Base-by-base conservation (phyloP, 2,797 vertebrate genomes). In the Taenioides sp. region DNA sequence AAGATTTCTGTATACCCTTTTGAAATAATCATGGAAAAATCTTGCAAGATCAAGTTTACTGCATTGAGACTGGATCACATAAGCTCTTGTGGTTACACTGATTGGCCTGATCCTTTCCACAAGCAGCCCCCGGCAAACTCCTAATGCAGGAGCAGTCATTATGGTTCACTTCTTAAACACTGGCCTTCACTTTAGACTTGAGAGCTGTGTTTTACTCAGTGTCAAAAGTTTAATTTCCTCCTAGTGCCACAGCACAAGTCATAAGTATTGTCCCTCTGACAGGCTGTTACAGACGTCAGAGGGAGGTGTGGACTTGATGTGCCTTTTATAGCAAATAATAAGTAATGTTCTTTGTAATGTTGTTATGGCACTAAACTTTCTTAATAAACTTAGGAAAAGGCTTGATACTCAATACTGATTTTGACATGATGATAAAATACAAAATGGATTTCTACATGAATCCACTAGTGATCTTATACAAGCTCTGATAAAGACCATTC, bases 141-240 rank as follows among this genome's bases (percentile, higher is more conserved):
- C 37, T n/a, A 23, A 67, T 63, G 67, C 77, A 47, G 80, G 73
- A 59, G 63, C 11, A 63, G 74, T 74, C 72, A 72, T 2, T 54
- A 71, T 34, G 64, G 65, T 74, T 83, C 67, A 69, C 79, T 65
- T 27, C 22, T 77, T 31, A 81, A 86, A 75, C 37, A 11, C 16
- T 67, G n/a, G 34, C 47, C 17, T 28, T 58, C 47, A 28, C 65
- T 72, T 70, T 52, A 74, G 76, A 78, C 18, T 18, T 70, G 11
- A n/a, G 20, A 54, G 54, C 58, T 55, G n/a, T 40, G 37, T 75
- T 62, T 43, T 61, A 55, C 76, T 73, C 54, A 52, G 55, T 65
- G 72, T 83, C 61, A 84, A 80, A 80, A 78, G 80, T 84, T 88
- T 81, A 57, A 83, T 88, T 84, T 89, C 84, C 79, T 79, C 69